Base-by-base conservation (phyloP, 1,140 invertebrate genomes). In the Artemia franciscana region DNA sequence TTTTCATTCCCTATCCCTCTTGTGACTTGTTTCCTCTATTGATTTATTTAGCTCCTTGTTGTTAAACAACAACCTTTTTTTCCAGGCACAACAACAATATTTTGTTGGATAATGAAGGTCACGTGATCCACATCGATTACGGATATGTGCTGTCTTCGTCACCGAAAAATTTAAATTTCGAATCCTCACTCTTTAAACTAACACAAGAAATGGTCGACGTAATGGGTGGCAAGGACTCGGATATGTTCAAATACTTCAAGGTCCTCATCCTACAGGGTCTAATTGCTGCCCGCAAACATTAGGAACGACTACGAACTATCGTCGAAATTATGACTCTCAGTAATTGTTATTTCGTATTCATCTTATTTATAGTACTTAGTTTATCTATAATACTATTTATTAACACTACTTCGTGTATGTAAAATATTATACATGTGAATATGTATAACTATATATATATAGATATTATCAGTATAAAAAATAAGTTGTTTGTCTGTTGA, bases 81-180 rank as follows among this genome's bases (percentile, higher is more conserved):
- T 76, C 12, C 73, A 91, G 93, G 69, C 95, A 98, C 71, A 98
- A 98, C 77, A 95, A 94, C 4, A 98, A 99, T 72, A 99, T 98
- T 71, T 75, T 99, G 26, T 73, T 99, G 62, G 91, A 95, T 74
- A 85, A 86, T 66, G 87, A 93, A 69, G 95, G 95, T 25, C 95
- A 98, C 76, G 79, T 99, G 15, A 98, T 99, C 67, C 95, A 99
- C 73, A 99, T 99, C 68, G 95, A 99, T 76, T 99, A 95, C 78
- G 95, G 93, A 24, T 99, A 96, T 71, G 98, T 99, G 70, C 77
- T 98, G n/a, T 97, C 92, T 9, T 91, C 86, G 57, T 98, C 95
- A n/a, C 95, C 95, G 3, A 87, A 90, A 71, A 99, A 98, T 79
- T 78, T 98, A 27, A 95, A 95, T 18, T 97, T 97, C 73, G 91